Conservation (phyloP, 2,113 vertebrate genomes). For the Nicator chloris region DNA sequence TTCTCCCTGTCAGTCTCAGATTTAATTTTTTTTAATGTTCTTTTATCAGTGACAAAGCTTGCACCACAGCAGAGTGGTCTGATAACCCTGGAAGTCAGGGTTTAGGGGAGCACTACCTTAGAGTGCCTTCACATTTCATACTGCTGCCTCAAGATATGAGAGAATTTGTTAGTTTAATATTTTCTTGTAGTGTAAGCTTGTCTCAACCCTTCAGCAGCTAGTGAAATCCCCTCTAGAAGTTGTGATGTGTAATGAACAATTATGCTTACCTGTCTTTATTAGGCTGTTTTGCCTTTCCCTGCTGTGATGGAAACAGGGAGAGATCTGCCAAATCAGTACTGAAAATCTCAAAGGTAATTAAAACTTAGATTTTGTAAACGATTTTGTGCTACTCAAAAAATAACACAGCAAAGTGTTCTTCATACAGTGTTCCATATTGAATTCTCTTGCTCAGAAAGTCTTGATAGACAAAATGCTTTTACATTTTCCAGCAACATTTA, state of each 20-base stretch:
- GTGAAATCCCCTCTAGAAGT: not conserved
- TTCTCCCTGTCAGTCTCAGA: not conserved
- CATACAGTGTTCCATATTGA: not conserved
- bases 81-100: not conserved
- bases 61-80: not conserved
- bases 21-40: not conserved
- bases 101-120: not conserved
- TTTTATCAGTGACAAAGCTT: not conserved
- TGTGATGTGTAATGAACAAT: not conserved
- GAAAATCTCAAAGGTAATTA: not conserved
- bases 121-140: not conserved
- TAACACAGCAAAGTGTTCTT: not conserved
- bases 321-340: not conserved
- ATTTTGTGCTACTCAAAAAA: not conserved
- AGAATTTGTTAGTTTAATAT: not conserved
- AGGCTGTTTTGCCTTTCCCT: not conserved
- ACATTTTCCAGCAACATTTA: not conserved
- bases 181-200: not conserved
- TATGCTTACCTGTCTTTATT: not conserved
- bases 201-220: not conserved
- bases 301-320: not conserved
- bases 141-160: not conserved
- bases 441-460: not conserved
- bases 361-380: not conserved
- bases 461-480: not conserved